Evolutionary conservation across 2,888 invertebrate species (phyloP).

Genomic region (Dynastes maya): DNA sequence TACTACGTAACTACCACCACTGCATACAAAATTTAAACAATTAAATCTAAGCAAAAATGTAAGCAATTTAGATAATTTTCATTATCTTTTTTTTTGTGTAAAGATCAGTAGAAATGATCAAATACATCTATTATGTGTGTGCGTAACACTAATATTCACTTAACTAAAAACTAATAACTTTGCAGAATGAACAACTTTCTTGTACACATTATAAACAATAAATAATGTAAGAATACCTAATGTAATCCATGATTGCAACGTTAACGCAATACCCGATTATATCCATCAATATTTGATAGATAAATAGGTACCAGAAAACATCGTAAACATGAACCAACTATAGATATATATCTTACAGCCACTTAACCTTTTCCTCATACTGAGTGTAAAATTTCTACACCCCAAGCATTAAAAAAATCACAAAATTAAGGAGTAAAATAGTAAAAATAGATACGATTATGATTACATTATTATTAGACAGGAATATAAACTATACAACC

Average conservation of each 20-base stretch:
- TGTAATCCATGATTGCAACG: conserved; percentile 19
- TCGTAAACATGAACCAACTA: conserved; percentile 22
- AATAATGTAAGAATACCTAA: conserved; percentile 46
- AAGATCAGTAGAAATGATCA: no score
- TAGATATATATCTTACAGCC: conserved; percentile 38
- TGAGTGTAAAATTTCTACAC: conserved; percentile 32
- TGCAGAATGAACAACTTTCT: conserved; percentile 37
- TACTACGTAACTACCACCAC: no score
- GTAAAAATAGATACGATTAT: not conserved
- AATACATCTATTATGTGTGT: no score
- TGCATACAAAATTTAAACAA: no score
- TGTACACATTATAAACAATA: conserved; percentile 41
- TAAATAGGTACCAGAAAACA: conserved; percentile 31
- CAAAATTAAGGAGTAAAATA: not conserved
- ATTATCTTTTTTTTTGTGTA: no score
- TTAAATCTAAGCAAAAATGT: no score
- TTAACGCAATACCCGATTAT: conserved; percentile 28
- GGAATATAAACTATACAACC: no score
- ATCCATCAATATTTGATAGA: conserved; percentile 35
- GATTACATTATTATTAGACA: no score
- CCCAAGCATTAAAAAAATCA: conserved; percentile 43
- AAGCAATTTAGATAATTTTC: no score
- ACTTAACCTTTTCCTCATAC: conserved; percentile 22
- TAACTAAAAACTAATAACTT: not conserved
- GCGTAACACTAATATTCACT: no score